Conservation (phyloP, 2,113 vertebrate species). For the Podarcis muralis region DNA sequence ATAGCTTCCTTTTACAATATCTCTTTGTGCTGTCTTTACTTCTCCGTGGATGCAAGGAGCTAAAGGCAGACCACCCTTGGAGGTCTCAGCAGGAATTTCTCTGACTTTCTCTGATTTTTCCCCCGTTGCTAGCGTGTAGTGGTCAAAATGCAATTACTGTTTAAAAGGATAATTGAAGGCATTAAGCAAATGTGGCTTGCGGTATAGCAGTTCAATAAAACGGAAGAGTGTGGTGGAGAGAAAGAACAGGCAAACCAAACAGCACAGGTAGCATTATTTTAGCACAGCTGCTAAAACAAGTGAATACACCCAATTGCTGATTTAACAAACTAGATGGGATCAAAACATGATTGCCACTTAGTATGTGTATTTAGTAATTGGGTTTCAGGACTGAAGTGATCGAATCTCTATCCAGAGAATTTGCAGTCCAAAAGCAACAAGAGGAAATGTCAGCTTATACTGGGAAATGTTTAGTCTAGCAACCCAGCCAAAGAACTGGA, state of each 20-base stretch:
- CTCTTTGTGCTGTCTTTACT: neutral
- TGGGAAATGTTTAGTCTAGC: neutral
- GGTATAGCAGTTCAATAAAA: neutral
- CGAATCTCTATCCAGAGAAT: neutral
- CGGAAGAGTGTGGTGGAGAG: neutral
- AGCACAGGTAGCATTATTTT: neutral
- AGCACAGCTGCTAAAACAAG: neutral
- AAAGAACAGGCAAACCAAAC: neutral
- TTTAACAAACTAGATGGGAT: neutral
- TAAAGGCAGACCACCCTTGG: conserved; percentile 5
- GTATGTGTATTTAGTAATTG: neutral
- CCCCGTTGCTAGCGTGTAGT: neutral
- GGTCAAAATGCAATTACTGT: conserved; percentile 11
- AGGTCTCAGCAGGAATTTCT: neutral
- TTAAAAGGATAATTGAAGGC: conserved; percentile 17
- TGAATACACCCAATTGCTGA: neutral
- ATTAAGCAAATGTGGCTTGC: conserved; percentile 1
- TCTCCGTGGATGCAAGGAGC: neutral
- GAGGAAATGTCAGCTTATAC: neutral
- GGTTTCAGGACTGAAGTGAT: neutral
- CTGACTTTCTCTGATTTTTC: neutral
- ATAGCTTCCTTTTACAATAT: neutral
- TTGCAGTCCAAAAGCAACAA: neutral
- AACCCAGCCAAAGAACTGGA: neutral
- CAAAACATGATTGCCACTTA: neutral